A percentile compares a stretch with the other conserved stretches of the same genome.
These are phyloP conservation scores for Drosophila ironensis DNA, from an alignment of 1,140 invertebrate genomes.

Conservation along the genomic window DNA sequence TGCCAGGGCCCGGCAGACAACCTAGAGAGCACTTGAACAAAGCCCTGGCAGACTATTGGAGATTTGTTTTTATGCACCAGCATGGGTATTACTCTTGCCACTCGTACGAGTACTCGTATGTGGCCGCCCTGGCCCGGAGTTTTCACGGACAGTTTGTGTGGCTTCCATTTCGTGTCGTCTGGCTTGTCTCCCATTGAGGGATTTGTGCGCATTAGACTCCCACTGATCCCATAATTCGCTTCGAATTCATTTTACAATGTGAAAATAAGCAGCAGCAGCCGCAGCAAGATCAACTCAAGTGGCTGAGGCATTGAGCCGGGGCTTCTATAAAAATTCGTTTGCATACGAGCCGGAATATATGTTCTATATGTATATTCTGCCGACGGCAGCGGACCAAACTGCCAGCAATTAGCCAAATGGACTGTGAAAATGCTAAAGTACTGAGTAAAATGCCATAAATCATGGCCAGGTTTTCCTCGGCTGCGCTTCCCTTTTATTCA, in stretches of 20 bases:
- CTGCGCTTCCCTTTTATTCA: not conserved
- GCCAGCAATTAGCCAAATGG: slow-evolving; percentile 57
- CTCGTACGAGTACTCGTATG: not conserved
- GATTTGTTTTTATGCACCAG: too few relatives aligned
- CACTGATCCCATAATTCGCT: slow-evolving; percentile 25
- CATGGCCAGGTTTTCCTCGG: slow-evolving; percentile 35
- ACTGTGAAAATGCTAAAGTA: slow-evolving; percentile 56
- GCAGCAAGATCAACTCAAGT: slow-evolving; percentile 36
- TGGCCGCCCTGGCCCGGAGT: not conserved
- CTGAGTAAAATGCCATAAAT: slow-evolving; percentile 48
- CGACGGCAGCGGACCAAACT: slow-evolving; percentile 17
- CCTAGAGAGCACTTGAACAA: slow-evolving; percentile 15
- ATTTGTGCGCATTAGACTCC: too few relatives aligned
- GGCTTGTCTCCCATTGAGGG: slow-evolving; percentile 26
- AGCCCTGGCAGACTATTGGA: too few relatives aligned
- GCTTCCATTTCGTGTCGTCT: slow-evolving; percentile 9
- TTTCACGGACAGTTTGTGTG: slow-evolving; percentile 21
- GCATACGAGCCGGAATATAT: slow-evolving; percentile 20
- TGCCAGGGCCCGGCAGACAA: slow-evolving; percentile 11
- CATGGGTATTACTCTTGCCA: too few relatives aligned
- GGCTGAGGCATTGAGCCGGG: slow-evolving; percentile 13
- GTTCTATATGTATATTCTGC: too few relatives aligned
- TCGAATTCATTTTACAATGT: slow-evolving; percentile 31
- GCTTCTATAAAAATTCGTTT: slow-evolving; percentile 45
- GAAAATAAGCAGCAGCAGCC: slow-evolving; percentile 31